A percentile compares a stretch with the other conserved stretches of the same genome.
phyloP scores from a whole-genome alignment of 2,888 invertebrate genomes.

The Cetonia aurata region DNA sequence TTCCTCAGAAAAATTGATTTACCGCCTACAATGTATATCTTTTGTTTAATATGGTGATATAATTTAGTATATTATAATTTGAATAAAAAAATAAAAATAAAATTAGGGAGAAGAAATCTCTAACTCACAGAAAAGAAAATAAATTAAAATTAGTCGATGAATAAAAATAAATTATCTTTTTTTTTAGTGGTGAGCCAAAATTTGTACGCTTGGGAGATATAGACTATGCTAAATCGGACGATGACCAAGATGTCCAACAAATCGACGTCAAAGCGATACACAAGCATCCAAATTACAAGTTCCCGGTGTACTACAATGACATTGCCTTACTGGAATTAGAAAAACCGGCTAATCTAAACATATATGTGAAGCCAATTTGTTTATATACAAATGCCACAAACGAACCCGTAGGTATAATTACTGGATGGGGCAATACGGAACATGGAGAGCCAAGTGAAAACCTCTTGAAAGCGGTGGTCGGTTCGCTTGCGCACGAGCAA shows the following conservation, averaged over 20 bases:
- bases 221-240: conserved; percentile 59
- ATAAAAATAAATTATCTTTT: background rate
- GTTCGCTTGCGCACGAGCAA: conserved; percentile 55
- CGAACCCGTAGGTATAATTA: conserved; percentile 59
- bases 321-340: conserved; percentile 67
- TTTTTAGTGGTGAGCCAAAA: conserved; percentile 15
- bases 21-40: no score
- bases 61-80: no score
- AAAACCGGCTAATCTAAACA: conserved; percentile 60
- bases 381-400: conserved; percentile 54
- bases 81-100: no score
- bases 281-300: conserved; percentile 64
- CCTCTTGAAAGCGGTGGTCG: conserved; percentile 67
- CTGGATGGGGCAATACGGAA: conserved; percentile 66
- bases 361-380: conserved; percentile 66
- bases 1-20: no score
- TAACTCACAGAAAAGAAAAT: no score
- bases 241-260: conserved; percentile 57
- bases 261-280: conserved; percentile 59
- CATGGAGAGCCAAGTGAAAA: conserved; percentile 47
- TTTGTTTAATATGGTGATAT: no score
- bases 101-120: no score
- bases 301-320: conserved; percentile 66
- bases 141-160: no score
- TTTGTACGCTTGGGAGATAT: conserved; percentile 66